Conservation (phyloP, 1,140 invertebrate species). For the Microplitis mediator region DNA sequence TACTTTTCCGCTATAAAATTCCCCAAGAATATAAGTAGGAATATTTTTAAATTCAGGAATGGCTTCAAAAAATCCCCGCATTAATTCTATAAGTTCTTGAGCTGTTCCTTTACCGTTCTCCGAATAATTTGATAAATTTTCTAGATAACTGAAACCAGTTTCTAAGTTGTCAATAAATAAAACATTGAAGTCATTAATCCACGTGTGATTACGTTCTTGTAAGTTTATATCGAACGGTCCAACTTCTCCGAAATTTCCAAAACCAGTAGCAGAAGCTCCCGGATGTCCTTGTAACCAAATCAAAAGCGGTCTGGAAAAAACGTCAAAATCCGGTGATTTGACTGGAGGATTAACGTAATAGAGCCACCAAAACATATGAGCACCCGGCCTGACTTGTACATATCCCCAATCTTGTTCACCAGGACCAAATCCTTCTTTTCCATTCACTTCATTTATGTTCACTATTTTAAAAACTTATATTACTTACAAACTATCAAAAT, state of each 20-base stretch:
- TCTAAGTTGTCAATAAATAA: conserved; percentile 89
- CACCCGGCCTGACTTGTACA: conserved; percentile 70
- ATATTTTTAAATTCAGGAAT: conserved; percentile 71
- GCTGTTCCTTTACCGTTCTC: conserved; percentile 78
- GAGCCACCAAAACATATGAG: conserved; percentile 85
- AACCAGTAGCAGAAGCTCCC: conserved; percentile 76
- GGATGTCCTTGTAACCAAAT: conserved; percentile 83
- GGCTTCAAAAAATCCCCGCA: conserved; percentile 68
- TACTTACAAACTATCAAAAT: no score
- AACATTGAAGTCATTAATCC: conserved; percentile 81
- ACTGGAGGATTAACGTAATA: conserved; percentile 62
- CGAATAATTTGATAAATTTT: conserved; percentile 63
- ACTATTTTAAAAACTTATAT: no score
- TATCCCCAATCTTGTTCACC: conserved; percentile 50
- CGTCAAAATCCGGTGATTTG: conserved; percentile 28
- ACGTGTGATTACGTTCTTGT: conserved; percentile 71
- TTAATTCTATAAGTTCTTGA: conserved; percentile 73
- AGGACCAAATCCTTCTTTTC: conserved; percentile 60
- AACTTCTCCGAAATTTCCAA: conserved; percentile 79
- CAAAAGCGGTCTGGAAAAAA: conserved; percentile 71
- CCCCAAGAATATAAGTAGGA: conserved; percentile 81
- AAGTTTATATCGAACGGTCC: conserved; percentile 73
- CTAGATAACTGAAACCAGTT: conserved; percentile 83
- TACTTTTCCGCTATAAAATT: conserved; percentile 92
- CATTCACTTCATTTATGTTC: conserved; percentile 21